These are phyloP conservation scores for Anastrepha obliqua DNA, from an alignment of 1,140 invertebrate genomes.

Conservation along the genomic window DNA sequence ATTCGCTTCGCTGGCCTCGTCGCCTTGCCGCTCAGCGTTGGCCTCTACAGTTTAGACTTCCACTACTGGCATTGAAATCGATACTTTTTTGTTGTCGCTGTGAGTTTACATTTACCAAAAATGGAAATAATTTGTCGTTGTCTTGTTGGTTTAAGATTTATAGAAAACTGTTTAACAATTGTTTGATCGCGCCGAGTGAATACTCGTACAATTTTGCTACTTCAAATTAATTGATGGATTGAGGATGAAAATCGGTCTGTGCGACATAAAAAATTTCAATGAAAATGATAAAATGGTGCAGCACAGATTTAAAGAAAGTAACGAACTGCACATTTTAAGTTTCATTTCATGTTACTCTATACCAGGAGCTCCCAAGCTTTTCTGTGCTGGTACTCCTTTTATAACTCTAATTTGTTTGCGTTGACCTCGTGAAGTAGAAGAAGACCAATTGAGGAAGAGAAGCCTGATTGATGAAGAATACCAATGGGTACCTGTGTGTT, in stretches of 20 bases:
- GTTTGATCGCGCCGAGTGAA: constrained; percentile 35
- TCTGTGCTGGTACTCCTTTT: too few relatives aligned
- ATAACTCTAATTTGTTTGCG: too few relatives aligned
- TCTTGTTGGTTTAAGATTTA: constrained; percentile 27
- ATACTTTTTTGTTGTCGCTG: constrained; percentile 50
- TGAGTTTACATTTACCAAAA: constrained; percentile 33
- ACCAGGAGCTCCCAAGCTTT: too few relatives aligned
- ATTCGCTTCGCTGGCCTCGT: constrained; percentile 31
- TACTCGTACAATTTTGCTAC: background rate
- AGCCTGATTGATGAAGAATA: too few relatives aligned
- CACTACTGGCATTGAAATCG: constrained; percentile 38
- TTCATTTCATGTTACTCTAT: too few relatives aligned
- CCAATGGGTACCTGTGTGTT: too few relatives aligned
- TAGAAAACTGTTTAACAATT: background rate
- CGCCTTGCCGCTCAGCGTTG: background rate
- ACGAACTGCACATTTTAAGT: too few relatives aligned
- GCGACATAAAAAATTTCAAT: background rate
- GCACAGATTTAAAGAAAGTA: too few relatives aligned
- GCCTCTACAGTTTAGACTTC: background rate
- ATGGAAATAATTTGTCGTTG: constrained; percentile 44
- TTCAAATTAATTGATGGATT: background rate
- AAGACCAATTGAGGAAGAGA: too few relatives aligned
- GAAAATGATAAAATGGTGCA: background rate
- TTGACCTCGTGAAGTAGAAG: too few relatives aligned
- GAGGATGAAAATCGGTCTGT: background rate